Evolutionary conservation across 2,797 vertebrate genomes (phyloP).

Genomic region (Pipistrellus pygmaeus): DNA sequence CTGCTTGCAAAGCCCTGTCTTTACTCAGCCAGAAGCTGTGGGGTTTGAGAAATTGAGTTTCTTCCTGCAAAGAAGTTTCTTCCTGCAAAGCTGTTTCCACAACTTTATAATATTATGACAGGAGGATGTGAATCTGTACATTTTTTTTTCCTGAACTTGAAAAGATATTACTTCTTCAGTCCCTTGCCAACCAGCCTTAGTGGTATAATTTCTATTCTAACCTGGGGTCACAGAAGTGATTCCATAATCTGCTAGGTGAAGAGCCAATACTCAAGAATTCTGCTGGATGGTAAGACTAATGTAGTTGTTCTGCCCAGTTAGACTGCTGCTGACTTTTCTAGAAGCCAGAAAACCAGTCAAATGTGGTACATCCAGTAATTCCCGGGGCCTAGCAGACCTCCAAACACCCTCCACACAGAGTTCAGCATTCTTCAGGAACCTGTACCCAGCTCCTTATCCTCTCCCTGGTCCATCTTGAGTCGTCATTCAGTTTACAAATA

Average conservation of each 20-base stretch:
- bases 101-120: not conserved
- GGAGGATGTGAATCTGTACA: not conserved
- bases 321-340: not conserved
- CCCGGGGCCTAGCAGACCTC: not conserved
- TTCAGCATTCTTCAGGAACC: not conserved
- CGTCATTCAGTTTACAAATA: conserved; percentile 13
- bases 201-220: not conserved
- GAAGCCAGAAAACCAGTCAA: not conserved
- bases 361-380: not conserved
- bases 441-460: not conserved
- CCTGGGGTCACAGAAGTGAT: conserved; percentile 15
- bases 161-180: not conserved
- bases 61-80: not conserved
- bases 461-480: not conserved
- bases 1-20: not conserved
- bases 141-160: not conserved
- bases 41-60: not conserved
- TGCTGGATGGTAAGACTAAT: not conserved
- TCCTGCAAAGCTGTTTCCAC: not conserved
- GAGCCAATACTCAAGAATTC: not conserved
- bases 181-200: not conserved
- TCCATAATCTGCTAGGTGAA: not conserved
- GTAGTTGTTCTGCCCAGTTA: not conserved
- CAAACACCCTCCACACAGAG: not conserved
- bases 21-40: not conserved